These are phyloP conservation scores for Leucania comma DNA, from an alignment of 2,888 invertebrate species.

Conservation along the genomic window DNA sequence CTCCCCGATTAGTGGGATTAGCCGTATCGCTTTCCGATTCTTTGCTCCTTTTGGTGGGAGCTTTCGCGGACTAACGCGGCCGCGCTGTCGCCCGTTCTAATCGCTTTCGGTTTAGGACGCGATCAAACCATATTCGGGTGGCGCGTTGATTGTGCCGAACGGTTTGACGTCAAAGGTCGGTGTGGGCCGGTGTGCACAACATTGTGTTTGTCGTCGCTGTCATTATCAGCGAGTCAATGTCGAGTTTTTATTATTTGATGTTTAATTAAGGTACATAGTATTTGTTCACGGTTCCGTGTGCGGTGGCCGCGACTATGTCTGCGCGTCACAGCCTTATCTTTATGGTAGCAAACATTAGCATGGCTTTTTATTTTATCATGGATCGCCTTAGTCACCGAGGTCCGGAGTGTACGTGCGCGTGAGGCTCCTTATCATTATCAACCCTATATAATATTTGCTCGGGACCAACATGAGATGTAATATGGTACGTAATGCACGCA, in stretches of 20 bases:
- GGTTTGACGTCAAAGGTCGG: slow-evolving; percentile 72
- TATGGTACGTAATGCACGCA: slow-evolving; percentile 67
- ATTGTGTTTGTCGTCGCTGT: slow-evolving; percentile 70
- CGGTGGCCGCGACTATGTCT: slow-evolving; percentile 80
- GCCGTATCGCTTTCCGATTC: slow-evolving; percentile 89
- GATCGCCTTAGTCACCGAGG: slow-evolving; percentile 82
- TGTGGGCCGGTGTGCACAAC: slow-evolving; percentile 64
- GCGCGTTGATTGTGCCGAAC: slow-evolving; percentile 56
- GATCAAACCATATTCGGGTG: slow-evolving; percentile 62
- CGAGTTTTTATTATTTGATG: slow-evolving; percentile 83
- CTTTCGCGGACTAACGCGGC: slow-evolving; percentile 83
- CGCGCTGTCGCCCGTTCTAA: slow-evolving; percentile 71
- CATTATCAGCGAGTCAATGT: slow-evolving; percentile 81
- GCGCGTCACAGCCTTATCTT: slow-evolving; percentile 85
- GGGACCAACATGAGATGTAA: slow-evolving; percentile 76
- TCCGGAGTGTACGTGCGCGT: slow-evolving; percentile 76
- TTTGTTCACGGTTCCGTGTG: slow-evolving; percentile 79
- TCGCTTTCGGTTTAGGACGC: slow-evolving; percentile 70
- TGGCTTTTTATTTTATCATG: slow-evolving; percentile 85
- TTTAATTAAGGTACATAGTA: slow-evolving; percentile 82
- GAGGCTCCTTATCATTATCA: slow-evolving; percentile 80
- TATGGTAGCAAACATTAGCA: slow-evolving; percentile 85
- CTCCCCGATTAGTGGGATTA: slow-evolving; percentile 90
- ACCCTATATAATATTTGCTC: slow-evolving; percentile 83
- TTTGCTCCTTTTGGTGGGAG: slow-evolving; percentile 88